Conservation (phyloP, 2,113 vertebrate genomes). For the Acanthisitta chloris region DNA sequence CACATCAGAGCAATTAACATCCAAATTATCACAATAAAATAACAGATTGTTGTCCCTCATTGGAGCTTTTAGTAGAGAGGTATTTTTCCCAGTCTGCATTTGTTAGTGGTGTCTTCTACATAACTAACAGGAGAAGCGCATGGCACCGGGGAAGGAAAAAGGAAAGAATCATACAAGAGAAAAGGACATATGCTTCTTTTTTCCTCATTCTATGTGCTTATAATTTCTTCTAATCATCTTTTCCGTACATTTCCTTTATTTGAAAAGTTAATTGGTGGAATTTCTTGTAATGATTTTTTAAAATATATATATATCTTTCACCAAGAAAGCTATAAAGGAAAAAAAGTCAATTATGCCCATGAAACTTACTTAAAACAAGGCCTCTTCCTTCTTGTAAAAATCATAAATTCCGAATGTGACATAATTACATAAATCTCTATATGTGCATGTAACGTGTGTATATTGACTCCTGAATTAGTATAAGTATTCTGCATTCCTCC, state of each 20-base stretch:
- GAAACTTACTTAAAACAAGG: not conserved
- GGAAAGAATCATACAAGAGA: not conserved
- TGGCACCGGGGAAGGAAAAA: not conserved
- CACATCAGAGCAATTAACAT: not conserved
- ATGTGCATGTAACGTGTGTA: not conserved
- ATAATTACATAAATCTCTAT: not conserved
- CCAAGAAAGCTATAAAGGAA: not conserved
- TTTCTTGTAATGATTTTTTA: not conserved
- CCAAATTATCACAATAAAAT: not conserved
- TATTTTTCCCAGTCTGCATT: not conserved
- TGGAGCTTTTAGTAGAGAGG: not conserved
- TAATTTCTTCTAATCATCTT: not conserved
- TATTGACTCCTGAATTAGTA: not conserved
- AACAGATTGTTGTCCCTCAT: not conserved
- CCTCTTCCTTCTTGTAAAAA: not conserved
- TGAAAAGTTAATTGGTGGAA: not conserved
- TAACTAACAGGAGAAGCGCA: not conserved
- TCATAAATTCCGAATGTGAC: not conserved
- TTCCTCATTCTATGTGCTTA: not conserved
- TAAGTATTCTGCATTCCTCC: not conserved
- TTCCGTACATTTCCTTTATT: not conserved
- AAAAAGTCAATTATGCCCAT: not conserved
- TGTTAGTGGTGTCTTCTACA: not conserved
- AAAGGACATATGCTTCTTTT: not conserved
- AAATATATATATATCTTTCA: not conserved